These are phyloP conservation scores for Lanistes nyassanus DNA, from an alignment of 1,140 invertebrate species.

Conservation along the genomic window DNA sequence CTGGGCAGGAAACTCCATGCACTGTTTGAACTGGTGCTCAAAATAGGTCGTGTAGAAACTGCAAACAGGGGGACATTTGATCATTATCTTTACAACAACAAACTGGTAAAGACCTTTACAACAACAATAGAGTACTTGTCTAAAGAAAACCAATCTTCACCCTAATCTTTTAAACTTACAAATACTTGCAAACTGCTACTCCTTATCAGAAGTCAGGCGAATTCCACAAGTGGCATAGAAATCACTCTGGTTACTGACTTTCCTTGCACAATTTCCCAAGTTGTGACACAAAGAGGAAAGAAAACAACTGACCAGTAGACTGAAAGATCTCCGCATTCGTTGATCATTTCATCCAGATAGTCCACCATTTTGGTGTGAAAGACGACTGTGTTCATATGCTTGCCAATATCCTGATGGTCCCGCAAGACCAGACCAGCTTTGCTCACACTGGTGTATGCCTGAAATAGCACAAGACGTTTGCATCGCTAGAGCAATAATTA, in stretches of 20 bases:
- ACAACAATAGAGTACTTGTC: background rate
- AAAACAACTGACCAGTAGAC: constrained; percentile 82
- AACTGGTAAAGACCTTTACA: background rate
- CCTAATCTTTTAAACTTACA: background rate
- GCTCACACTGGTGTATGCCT: constrained; percentile 88
- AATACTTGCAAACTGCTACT: background rate
- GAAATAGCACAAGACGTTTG: constrained; percentile 27
- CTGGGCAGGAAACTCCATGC: constrained; percentile 96
- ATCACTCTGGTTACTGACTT: background rate
- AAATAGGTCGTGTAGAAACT: constrained; percentile 97
- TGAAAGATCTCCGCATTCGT: constrained; percentile 96
- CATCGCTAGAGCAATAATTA: background rate
- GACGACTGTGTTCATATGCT: constrained; percentile 91
- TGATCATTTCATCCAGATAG: constrained; percentile 95
- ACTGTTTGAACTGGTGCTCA: constrained; percentile 98
- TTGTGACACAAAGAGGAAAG: background rate
- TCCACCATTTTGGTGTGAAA: constrained; percentile 99
- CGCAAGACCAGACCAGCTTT: constrained; percentile 84
- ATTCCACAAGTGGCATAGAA: background rate
- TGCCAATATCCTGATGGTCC: constrained; percentile 89
- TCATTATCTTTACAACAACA: background rate
- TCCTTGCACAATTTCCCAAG: background rate
- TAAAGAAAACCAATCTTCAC: background rate
- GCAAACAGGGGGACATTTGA: constrained; percentile 31
- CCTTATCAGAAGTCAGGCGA: background rate